Evolutionary conservation across 2,888 invertebrate genomes (phyloP), one percentile per base, ranked within the genome.

Genomic region (Zonitis immaculata): DNA sequence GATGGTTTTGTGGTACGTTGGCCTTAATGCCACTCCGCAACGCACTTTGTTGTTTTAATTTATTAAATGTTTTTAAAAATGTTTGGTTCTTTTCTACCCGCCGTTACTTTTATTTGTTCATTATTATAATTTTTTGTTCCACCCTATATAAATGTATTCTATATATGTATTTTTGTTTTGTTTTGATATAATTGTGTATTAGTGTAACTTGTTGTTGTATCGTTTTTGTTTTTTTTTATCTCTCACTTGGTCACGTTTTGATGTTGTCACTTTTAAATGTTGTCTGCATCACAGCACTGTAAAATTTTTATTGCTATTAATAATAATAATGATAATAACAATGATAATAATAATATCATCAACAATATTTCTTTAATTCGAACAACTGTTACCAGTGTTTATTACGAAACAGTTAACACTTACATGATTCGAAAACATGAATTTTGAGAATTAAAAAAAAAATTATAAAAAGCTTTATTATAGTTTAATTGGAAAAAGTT

Each of bases 1-100:
- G 74, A 71, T 75, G 73, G 73, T 75, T 74, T 74, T 76, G 76
- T 76, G 76, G 76, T 76, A 76, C 71, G 76, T 75, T 70, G 70
- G 68, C 69, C 62, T 16, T 54, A 60, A 48, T 52, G 68, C 67
- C 69, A 64, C 66, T 68, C 67, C 67, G 66, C 66, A 64, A 66
- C 64, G 68, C 61, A 63, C 63, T 65, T 64, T 67, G 57, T 63
- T 62, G 53, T 59, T 51, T 54, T 54, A 50, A 35, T 35, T 56
- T 51, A 48, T 51, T 57, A 47, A 45, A 52, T 54, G 55, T 58
- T 60, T 35, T 58, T 27, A 27, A 27, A 27, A 16, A 3, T 35
- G 5, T 14, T 35, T n/a, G n/a, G 2, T 35, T 14, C 3, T 35
- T 8, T 35, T 35, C 8, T 35, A 9, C 6, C 2, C 14, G 12